Conservation (phyloP, 2,888 invertebrate genomes). For the Agrochola circellaris region DNA sequence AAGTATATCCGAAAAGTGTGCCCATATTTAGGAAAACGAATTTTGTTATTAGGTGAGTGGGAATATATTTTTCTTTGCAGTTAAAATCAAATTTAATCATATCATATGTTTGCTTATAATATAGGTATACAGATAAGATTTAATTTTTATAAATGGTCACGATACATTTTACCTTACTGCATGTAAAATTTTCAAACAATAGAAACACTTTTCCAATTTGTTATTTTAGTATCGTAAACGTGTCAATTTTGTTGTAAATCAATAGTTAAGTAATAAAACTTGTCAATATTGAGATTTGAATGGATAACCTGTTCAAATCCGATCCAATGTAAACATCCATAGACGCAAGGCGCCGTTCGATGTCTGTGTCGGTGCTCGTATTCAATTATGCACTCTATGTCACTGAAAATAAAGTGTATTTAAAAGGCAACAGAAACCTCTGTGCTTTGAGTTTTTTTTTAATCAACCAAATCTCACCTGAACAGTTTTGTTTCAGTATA, state of each 20-base stretch:
- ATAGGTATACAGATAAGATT: too few species aligned
- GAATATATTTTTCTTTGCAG: not conserved
- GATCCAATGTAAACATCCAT: not conserved
- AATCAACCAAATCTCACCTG: slow-evolving; percentile 23
- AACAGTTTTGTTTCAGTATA: slow-evolving; percentile 90
- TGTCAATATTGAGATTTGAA: not conserved
- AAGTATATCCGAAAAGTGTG: slow-evolving; percentile 91
- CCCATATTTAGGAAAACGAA: slow-evolving; percentile 90
- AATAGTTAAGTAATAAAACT: too few species aligned
- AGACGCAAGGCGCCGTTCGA: not conserved
- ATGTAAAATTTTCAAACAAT: too few species aligned
- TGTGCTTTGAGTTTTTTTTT: not conserved
- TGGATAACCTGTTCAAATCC: not conserved
- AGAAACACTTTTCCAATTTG: too few species aligned
- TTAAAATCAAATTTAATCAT: not conserved
- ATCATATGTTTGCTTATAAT: too few species aligned
- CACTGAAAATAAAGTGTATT: not conserved
- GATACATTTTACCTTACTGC: too few species aligned
- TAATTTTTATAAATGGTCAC: too few species aligned
- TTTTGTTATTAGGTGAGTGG: slow-evolving; percentile 90
- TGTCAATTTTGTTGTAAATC: too few species aligned
- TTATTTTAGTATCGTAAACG: not conserved
- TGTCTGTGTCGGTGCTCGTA: not conserved
- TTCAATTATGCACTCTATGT: not conserved
- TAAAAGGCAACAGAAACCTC: not conserved